These are phyloP conservation scores for Engystomops pustulosus DNA, from an alignment of 2,113 vertebrate genomes.

Conservation along the genomic window DNA sequence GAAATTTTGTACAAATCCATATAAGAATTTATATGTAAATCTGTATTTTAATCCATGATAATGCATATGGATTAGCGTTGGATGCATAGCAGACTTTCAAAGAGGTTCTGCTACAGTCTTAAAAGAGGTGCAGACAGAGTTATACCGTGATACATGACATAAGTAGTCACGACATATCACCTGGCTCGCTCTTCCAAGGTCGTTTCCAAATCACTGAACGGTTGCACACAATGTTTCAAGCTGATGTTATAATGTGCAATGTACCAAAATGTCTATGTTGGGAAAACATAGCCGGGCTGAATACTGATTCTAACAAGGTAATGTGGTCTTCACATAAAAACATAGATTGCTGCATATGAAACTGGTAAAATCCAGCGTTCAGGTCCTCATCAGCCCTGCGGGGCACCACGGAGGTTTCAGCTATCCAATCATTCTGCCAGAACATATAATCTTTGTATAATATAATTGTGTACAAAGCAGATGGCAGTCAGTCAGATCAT, in stretches of 20 bases:
- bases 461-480: conserved; percentile 45
- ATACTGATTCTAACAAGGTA: conserved; percentile 34
- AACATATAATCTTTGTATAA: conserved; percentile 39
- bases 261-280: conserved; percentile 1
- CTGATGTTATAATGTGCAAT: conserved; percentile 25
- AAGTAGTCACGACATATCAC: not conserved
- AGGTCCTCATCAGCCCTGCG: conserved; percentile 20
- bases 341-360: conserved; percentile 35
- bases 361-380: conserved; percentile 33
- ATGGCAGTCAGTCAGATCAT: conserved; percentile 53
- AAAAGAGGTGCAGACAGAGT: not conserved
- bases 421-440: conserved; percentile 17
- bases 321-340: conserved; percentile 41
- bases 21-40: not conserved
- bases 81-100: not conserved
- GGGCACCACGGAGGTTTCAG: conserved; percentile 15
- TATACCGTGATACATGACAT: not conserved
- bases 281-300: not conserved
- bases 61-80: not conserved
- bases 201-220: conserved; percentile 29
- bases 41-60: not conserved
- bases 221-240: conserved; percentile 7
- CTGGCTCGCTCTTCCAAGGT: conserved; percentile 20
- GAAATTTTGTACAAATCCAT: not conserved
- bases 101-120: not conserved